Base-by-base conservation (phyloP, 2,888 invertebrate genomes). In the Diaprepes abbreviatus region DNA sequence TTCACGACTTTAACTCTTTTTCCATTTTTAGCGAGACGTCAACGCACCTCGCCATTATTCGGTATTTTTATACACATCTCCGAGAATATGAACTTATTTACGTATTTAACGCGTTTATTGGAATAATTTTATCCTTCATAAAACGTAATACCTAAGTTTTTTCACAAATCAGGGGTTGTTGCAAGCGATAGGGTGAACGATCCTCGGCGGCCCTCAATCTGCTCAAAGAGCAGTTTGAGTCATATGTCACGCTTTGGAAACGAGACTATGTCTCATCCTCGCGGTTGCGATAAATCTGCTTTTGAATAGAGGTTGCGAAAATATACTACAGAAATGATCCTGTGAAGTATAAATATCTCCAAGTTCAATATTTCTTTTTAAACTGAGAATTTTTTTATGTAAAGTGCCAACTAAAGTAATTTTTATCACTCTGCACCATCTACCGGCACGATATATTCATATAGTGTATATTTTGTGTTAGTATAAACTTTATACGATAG, bases 301-400 rank as follows among this genome's bases (percentile, higher is more conserved):
- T 78, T 86, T 83, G 83, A 83, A 81, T 84, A 83, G 81, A 86
- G 85, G 82, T 82, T 83, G 83, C 81, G 86, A 87, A 88, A 87
- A 88, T 87, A 83, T 85, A 88, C 89, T 89, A 87, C 88, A 89
- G 88, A 89, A 89, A 88, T 88, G 88, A 89, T 88, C 89, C 89
- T 88, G 87, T 87, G 87, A 88, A 89, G 88, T 82, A 82, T 81
- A 80, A 81, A n/a, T 81, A 81, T 82, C 81, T 72, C 17, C 59
- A 1, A 3, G 5, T 5, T 24, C 0, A 7, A 6, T 6, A 28
- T 14, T 24, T 28, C n/a, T 14, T 3, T 3, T 2, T 6, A 1
- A n/a, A 10, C 21, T 45, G 5, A 21, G 7, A 5, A 45, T n/a
- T 3, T 1, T 1, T 1, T 45, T 21, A 21, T 16, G 43, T 9